Conservation (phyloP, 2,113 vertebrate genomes). For the Talpa occidentalis region DNA sequence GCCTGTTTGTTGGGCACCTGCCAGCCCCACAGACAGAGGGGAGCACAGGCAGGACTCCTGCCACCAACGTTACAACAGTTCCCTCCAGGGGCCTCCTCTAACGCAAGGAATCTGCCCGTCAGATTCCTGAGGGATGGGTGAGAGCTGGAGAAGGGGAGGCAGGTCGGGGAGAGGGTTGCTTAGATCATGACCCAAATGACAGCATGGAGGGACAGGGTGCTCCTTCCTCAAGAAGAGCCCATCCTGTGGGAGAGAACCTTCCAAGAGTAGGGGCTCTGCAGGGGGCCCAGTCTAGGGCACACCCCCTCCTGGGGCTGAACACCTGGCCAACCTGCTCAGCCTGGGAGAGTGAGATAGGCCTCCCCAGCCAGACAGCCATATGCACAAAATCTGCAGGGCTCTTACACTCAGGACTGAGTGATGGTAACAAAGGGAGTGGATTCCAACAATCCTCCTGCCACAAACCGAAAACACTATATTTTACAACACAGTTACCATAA, state of each 20-base stretch:
- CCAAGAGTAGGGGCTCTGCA: not conserved
- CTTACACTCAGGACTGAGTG: not conserved
- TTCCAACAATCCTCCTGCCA: not conserved
- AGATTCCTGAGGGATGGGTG: too few relatives aligned
- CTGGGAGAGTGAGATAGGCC: not conserved
- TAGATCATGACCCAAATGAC: too few relatives aligned
- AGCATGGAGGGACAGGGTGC: too few relatives aligned
- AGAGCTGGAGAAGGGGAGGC: too few relatives aligned
- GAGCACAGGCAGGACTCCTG: too few relatives aligned
- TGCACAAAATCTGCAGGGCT: not conserved
- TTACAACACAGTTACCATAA: too few relatives aligned
- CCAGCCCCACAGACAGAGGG: not conserved
- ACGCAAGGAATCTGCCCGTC: too few relatives aligned
- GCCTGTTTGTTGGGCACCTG: not conserved
- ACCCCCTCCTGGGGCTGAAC: not conserved
- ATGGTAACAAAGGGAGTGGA: too few relatives aligned
- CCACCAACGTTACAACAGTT: not conserved
- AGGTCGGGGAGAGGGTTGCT: too few relatives aligned
- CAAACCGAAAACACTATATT: too few relatives aligned
- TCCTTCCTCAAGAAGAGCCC: not conserved
- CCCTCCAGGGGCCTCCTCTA: not conserved
- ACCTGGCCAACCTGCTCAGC: not conserved
- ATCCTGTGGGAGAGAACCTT: not conserved
- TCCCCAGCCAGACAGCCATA: not conserved
- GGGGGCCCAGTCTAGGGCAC: not conserved